A percentile compares a stretch with the other conserved stretches of the same genome.
Evolutionary conservation across 1,140 invertebrate species (phyloP).

Genomic region (Druon quercuslanigerum): DNA sequence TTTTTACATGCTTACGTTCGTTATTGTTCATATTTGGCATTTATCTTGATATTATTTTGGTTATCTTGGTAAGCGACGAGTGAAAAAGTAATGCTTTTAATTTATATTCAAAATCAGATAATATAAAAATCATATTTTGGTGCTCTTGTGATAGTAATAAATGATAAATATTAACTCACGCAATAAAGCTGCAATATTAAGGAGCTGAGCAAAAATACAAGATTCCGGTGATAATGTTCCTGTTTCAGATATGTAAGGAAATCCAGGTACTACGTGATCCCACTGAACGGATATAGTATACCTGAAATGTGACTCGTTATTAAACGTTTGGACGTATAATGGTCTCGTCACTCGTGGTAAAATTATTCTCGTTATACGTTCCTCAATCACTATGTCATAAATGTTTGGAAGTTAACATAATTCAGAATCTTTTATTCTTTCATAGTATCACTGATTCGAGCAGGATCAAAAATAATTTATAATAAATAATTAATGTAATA

Average conservation of each 20-base stretch:
- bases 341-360: background rate
- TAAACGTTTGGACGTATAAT: constrained; percentile 40
- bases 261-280: constrained; percentile 76
- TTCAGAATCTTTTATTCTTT: too few relatives aligned
- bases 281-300: constrained; percentile 76
- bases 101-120: too few relatives aligned
- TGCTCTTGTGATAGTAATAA: too few relatives aligned
- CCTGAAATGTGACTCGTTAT: constrained; percentile 63
- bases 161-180: constrained; percentile 60
- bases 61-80: too few relatives aligned
- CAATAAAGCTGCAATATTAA: constrained; percentile 76
- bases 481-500: background rate
- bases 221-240: constrained; percentile 79
- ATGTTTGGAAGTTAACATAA: background rate
- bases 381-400: background rate
- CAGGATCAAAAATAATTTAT: background rate
- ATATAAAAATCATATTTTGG: too few relatives aligned
- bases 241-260: constrained; percentile 81
- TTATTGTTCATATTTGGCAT: too few relatives aligned
- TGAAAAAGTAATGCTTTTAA: too few relatives aligned
- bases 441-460: background rate
- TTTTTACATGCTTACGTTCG: too few relatives aligned
- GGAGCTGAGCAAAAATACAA: constrained; percentile 78
- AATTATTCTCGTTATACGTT: constrained; percentile 16
- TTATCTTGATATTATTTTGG: too few relatives aligned